phyloP scores from a whole-genome alignment of 2,888 invertebrate genomes.

The Ophion ellenae region DNA sequence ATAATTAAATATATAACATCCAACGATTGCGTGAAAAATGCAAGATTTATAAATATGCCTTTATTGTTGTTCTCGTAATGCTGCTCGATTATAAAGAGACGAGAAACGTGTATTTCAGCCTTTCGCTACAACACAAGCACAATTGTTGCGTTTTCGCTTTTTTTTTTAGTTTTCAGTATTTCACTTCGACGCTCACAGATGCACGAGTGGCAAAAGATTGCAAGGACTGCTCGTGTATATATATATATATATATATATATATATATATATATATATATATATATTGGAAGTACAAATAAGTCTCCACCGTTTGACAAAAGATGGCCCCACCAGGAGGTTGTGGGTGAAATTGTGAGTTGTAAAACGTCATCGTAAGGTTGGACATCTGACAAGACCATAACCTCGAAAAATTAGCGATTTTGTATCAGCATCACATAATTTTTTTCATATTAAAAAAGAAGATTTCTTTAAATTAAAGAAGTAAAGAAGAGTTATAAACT shows the following conservation, averaged over 20 bases:
- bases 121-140: slow-evolving; percentile 19
- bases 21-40: background rate
- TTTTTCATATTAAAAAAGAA: no score
- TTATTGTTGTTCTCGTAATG: slow-evolving; percentile 45
- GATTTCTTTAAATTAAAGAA: no score
- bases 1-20: background rate
- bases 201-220: background rate
- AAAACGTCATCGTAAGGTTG: no score
- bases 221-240: background rate
- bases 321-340: no score
- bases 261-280: no score
- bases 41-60: slow-evolving; percentile 51
- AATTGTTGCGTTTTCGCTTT: slow-evolving; percentile 45
- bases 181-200: background rate
- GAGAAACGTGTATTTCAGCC: slow-evolving; percentile 30
- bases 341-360: no score
- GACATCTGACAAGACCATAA: no score
- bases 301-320: no score
- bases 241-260: background rate
- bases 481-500: no score
- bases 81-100: slow-evolving; percentile 30
- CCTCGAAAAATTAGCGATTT: no score
- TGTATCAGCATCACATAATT: no score
- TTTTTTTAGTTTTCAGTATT: background rate
- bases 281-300: no score